Evolutionary conservation across 2,888 invertebrate species (phyloP).

Genomic region (Gibbula magus): DNA sequence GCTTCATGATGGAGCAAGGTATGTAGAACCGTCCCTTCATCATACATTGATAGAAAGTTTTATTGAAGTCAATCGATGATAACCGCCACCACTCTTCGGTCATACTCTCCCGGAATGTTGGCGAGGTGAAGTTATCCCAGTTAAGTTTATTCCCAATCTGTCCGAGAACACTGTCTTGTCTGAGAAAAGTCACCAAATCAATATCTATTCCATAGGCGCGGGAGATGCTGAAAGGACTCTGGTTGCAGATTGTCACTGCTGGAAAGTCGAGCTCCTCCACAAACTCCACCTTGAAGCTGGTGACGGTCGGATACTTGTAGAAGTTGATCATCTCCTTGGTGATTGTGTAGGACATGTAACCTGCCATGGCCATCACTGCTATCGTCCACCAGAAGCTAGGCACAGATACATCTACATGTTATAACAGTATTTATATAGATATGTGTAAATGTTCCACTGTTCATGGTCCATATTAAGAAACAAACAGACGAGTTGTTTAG

Average conservation of each 20-base stretch:
- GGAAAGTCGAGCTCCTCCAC: conserved; percentile 3
- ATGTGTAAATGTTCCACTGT: too few relatives aligned
- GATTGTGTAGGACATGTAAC: not conserved
- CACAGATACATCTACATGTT: too few relatives aligned
- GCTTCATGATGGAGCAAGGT: not conserved
- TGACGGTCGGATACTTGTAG: conserved; percentile 17
- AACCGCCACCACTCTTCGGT: not conserved
- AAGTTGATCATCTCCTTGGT: not conserved
- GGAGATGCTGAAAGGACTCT: not conserved
- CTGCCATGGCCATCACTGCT: conserved; percentile 1
- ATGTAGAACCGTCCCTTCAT: not conserved
- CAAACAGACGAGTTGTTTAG: too few relatives aligned
- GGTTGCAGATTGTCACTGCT: conserved; percentile 24
- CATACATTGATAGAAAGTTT: too few relatives aligned
- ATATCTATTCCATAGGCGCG: not conserved
- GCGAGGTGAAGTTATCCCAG: not conserved
- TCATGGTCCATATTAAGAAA: too few relatives aligned
- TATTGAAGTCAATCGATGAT: not conserved
- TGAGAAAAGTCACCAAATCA: not conserved
- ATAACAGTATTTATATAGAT: too few relatives aligned
- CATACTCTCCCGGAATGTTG: not conserved
- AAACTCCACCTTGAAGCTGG: not conserved
- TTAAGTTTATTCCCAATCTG: not conserved
- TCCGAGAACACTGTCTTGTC: not conserved
- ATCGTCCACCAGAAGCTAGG: conserved; percentile 9